Base-by-base conservation (phyloP, 2,113 vertebrate genomes). In the Prolemur simus region DNA sequence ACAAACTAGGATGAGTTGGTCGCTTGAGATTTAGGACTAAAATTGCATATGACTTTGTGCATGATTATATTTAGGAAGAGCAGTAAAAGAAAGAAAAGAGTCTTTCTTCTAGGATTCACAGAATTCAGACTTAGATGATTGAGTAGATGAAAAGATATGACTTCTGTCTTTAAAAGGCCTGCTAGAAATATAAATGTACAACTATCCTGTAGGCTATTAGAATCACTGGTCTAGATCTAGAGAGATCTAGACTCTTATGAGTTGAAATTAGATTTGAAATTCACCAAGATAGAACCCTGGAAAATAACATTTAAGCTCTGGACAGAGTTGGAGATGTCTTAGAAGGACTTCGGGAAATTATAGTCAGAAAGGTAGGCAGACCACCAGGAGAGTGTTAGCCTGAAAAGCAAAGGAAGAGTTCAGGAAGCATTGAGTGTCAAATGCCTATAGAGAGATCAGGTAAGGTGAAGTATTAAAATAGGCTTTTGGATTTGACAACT, bases 221-320 rank as follows among this genome's bases (percentile, higher is more conserved):
- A 69, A 69, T 68, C 80, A 69, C 52, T 91, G 64, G 73, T 81
- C 17, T 95, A 68, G 37, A 85, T 58, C 20, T 54, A 64, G 89
- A 87, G 45, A 87, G 47, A 54, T 54, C 52, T 54, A 54, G 52
- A 82, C 8, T 64, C 81, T 71, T 87, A 81, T 83, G 58, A 42
- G 14, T 52, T 74, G 14, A 88, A 88, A 58, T 68, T 68, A 77
- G 47, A 64, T 83, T 83, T 92, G 10, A 83, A 95, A 82, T 91
- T 87, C 25, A 88, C 37, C 14, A 88, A 69, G 23, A 60, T 37
- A 25, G 6, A 60, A 68, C 58, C 39, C 20, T 89, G 77, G 32
- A 21, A 92, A 96, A 86, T 29, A 68, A 23, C 15, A 89, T 89
- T 83, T 77, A 76, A 89, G 21, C 29, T 92, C 32, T 92, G 29